Evolutionary conservation across 2,797 vertebrate species (phyloP).

Genomic region (Bryconaethiops microstoma): DNA sequence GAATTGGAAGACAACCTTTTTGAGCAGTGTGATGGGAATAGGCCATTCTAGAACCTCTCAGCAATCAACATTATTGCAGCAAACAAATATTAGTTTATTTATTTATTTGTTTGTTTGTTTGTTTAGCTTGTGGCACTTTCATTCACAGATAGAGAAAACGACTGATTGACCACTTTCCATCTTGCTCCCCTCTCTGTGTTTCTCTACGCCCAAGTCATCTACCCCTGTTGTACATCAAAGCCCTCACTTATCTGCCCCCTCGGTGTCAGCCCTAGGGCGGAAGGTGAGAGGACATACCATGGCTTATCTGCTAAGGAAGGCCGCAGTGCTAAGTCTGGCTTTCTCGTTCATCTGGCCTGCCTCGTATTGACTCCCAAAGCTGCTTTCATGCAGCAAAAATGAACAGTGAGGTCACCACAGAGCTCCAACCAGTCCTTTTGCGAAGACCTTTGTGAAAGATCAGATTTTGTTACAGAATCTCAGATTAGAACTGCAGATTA

Average conservation of each 20-base stretch:
- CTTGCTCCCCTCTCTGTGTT: slow-evolving; percentile 45
- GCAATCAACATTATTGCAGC: background rate
- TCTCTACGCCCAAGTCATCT: slow-evolving; percentile 26
- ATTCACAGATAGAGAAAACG: slow-evolving; percentile 6
- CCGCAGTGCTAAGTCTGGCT: slow-evolving; percentile 44
- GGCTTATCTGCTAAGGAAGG: slow-evolving; percentile 55
- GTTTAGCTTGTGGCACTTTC: background rate
- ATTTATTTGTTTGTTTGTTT: background rate
- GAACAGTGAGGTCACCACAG: slow-evolving; percentile 37
- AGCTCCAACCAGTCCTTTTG: slow-evolving; percentile 25
- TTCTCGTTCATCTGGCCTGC: slow-evolving; percentile 43
- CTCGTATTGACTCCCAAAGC: slow-evolving; percentile 32
- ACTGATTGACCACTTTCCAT: slow-evolving; percentile 47
- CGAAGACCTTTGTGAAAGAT: slow-evolving; percentile 29
- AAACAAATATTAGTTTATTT: background rate
- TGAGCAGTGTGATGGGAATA: background rate
- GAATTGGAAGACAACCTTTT: too few species aligned
- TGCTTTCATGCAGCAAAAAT: slow-evolving; percentile 27
- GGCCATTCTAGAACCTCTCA: background rate
- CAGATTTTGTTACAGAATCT: background rate
- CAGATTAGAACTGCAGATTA: too few species aligned
- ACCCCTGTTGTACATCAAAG: slow-evolving; percentile 59
- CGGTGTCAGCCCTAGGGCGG: slow-evolving; percentile 51
- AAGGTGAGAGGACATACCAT: slow-evolving; percentile 57
- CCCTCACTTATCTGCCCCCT: slow-evolving; percentile 57